Percentiles rank a stretch among this genome's conserved stretches.
Evolutionary conservation across 2,113 vertebrate species (phyloP).

Genomic region (Oncorhynchus masou): DNA sequence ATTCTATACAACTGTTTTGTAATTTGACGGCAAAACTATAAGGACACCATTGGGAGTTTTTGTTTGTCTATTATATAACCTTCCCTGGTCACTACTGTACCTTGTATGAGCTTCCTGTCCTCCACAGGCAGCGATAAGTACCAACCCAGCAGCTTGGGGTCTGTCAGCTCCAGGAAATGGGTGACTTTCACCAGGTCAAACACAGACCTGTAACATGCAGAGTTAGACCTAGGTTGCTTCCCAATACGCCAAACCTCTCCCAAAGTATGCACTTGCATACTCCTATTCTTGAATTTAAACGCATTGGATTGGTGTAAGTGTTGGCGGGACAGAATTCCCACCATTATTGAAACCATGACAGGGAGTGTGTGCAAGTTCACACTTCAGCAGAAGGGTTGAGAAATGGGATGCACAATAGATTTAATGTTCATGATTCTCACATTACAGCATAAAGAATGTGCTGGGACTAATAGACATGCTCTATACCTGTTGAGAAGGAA

Average conservation of each 20-base stretch:
- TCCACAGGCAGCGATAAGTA: conserved; percentile 48
- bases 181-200: conserved; percentile 53
- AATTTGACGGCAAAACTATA: too few relatives aligned
- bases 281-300: too few relatives aligned
- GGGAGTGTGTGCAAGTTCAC: too few relatives aligned
- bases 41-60: too few relatives aligned
- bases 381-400: too few relatives aligned
- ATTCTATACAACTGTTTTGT: too few relatives aligned
- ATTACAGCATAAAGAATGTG: too few relatives aligned
- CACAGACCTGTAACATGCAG: conserved; percentile 44
- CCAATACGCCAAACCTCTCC: not conserved
- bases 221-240: not conserved
- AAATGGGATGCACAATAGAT: too few relatives aligned
- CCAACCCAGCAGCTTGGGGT: conserved; percentile 60
- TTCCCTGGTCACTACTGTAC: conserved; percentile 24
- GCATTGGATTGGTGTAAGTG: too few relatives aligned
- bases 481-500: conserved; percentile 55
- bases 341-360: too few relatives aligned
- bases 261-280: not conserved
- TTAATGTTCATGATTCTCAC: too few relatives aligned
- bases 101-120: conserved; percentile 56
- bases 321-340: too few relatives aligned
- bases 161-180: conserved; percentile 28
- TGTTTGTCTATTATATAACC: not conserved
- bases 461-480: not conserved